Conservation (phyloP, 2,113 vertebrate species). For the Tachysurus vachellii region DNA sequence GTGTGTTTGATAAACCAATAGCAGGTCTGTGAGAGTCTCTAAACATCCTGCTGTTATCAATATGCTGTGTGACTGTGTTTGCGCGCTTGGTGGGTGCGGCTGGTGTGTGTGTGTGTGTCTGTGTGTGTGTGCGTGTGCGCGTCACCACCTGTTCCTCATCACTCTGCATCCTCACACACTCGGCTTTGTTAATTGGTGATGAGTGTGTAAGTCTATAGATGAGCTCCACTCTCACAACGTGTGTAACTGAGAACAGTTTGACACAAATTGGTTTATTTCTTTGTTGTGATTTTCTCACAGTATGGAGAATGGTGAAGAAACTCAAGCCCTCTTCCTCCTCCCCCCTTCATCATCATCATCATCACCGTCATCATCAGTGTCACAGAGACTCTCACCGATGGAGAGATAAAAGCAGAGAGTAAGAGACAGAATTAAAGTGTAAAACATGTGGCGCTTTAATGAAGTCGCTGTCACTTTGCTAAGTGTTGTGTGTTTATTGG, state of each 20-base stretch:
- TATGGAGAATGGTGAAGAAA: conserved; percentile 46
- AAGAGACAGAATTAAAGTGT: conserved; percentile 25
- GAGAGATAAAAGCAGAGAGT: conserved; percentile 33
- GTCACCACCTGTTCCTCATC: conserved; percentile 62
- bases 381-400: conserved; percentile 7
- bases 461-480: conserved; percentile 32
- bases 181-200: conserved; percentile 51
- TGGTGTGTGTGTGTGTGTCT: conserved; percentile 16
- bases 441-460: conserved; percentile 37
- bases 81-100: neutral
- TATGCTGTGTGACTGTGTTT: conserved; percentile 41
- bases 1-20: conserved; percentile 48
- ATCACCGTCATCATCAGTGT: neutral
- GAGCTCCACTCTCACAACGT: conserved; percentile 46
- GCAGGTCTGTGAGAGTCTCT: conserved; percentile 35
- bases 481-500: conserved; percentile 38
- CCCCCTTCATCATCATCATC: neutral
- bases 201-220: conserved; percentile 53
- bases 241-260: conserved; percentile 66
- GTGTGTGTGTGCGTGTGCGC: conserved; percentile 44
- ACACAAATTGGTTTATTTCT: conserved; percentile 61
- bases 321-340: conserved; percentile 34
- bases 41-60: conserved; percentile 52
- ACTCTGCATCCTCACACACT: conserved; percentile 53
- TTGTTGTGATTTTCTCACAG: conserved; percentile 54